Percentiles rank a stretch among this genome's conserved stretches.
These are phyloP conservation scores for Lineus longissimus DNA, from an alignment of 1,140 invertebrate species.

Conservation along the genomic window DNA sequence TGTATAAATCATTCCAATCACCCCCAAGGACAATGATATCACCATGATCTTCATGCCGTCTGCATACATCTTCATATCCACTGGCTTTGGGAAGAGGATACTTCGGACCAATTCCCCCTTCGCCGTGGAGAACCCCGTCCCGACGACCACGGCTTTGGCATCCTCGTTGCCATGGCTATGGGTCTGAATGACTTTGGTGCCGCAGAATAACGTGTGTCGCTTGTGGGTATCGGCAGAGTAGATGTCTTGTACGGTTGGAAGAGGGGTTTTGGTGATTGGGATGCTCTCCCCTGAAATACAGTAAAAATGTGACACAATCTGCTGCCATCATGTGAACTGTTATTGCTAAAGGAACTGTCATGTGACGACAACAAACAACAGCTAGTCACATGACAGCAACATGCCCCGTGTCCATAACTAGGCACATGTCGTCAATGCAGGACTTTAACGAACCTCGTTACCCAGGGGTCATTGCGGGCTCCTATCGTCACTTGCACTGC, in stretches of 20 bases:
- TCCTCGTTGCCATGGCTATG: conserved; percentile 67
- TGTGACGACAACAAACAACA: neutral
- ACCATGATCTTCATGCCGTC: conserved; percentile 84
- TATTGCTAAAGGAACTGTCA: neutral
- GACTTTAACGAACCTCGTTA: neutral
- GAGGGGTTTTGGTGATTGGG: conserved; percentile 79
- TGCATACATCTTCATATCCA: conserved; percentile 83
- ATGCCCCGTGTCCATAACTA: neutral
- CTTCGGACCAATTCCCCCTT: conserved; percentile 82
- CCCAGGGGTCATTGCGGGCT: no score
- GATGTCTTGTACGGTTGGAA: conserved; percentile 41
- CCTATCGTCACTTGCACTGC: no score
- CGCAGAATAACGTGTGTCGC: conserved; percentile 84
- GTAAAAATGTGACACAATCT: neutral
- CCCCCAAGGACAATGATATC: conserved; percentile 70
- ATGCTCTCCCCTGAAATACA: conserved; percentile 63
- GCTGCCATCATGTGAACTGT: conserved; percentile 18
- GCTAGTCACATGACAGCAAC: neutral
- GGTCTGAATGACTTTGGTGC: conserved; percentile 89
- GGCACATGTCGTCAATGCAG: neutral
- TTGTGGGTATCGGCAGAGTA: conserved; percentile 65
- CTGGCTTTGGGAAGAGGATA: conserved; percentile 82
- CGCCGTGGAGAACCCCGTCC: conserved; percentile 79
- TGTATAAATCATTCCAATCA: conserved; percentile 74
- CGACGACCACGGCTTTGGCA: conserved; percentile 70